Conservation (phyloP, 2,797 vertebrate species). For the Nannoperca australis region DNA sequence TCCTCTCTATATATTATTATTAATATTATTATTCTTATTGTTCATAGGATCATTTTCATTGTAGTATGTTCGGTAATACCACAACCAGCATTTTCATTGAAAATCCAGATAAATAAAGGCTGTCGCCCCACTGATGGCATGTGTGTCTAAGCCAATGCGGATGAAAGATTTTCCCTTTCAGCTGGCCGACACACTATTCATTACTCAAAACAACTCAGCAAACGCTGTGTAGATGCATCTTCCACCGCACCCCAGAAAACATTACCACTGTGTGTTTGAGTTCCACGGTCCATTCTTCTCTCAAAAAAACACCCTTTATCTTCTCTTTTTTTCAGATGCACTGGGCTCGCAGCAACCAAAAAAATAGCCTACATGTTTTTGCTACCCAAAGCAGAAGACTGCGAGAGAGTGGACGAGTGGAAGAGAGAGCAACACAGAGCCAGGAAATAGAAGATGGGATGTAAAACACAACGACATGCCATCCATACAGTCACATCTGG, state of each 20-base stretch:
- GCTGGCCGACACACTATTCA: conserved; percentile 72
- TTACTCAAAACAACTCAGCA: conserved; percentile 65
- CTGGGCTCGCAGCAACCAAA: conserved; percentile 64
- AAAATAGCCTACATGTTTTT: conserved; percentile 75
- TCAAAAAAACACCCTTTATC: conserved; percentile 18
- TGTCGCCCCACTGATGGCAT: conserved; percentile 77
- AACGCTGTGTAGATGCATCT: conserved; percentile 47
- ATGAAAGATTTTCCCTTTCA: conserved; percentile 76
- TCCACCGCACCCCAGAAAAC: conserved; percentile 51
- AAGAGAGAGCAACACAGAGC: conserved; percentile 60
- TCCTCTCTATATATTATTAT: conserved; percentile 3
- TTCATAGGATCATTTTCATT: conserved; percentile 34
- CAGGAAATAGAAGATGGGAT: conserved; percentile 63
- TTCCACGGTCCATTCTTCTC: conserved; percentile 55
- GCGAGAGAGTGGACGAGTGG: conserved; percentile 72
- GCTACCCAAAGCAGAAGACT: conserved; percentile 81
- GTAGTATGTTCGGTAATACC: neutral
- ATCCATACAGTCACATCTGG: conserved; percentile 78
- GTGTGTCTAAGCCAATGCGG: conserved; percentile 82
- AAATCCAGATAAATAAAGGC: conserved; percentile 46
- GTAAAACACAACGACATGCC: conserved; percentile 72
- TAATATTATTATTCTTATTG: conserved; percentile 22
- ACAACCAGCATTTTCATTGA: conserved; percentile 16
- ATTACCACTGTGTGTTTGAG: conserved; percentile 32
- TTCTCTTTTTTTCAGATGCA: conserved; percentile 35